Conservation (phyloP, 2,797 vertebrate species). For the Myiotriccus ornatus region DNA sequence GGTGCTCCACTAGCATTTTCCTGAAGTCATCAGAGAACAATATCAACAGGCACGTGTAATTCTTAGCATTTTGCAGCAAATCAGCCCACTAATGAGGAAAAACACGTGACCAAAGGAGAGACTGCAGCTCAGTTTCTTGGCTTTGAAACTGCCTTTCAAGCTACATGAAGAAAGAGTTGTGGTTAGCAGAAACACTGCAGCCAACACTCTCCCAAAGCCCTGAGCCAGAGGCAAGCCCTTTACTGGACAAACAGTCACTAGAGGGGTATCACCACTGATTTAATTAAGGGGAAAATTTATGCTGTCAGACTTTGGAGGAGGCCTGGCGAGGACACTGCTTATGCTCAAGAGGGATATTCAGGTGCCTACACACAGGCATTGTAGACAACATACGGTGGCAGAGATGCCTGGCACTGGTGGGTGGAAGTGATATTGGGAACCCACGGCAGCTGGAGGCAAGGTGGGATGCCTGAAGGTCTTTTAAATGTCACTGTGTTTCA, state of each 20-base stretch:
- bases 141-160: background rate
- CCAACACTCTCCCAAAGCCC: background rate
- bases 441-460: background rate
- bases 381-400: accelerated
- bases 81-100: background rate
- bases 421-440: background rate
- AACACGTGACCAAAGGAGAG: background rate
- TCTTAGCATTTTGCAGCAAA: background rate
- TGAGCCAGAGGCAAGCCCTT: accelerated
- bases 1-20: background rate
- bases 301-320: background rate
- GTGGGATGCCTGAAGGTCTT: background rate
- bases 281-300: background rate
- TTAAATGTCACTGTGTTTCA: background rate
- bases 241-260: background rate
- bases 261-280: background rate
- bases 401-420: background rate
- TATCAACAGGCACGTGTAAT: background rate
- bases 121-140: background rate
- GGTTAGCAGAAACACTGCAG: background rate
- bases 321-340: background rate
- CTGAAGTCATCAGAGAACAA: background rate
- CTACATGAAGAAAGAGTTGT: background rate
- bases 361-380: background rate
- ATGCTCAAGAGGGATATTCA: background rate